Evolutionary conservation across 92 coral and sea anemone genomes (phyloP), one percentile per base, ranked within the genome.

Genomic region (Porites divaricata): DNA sequence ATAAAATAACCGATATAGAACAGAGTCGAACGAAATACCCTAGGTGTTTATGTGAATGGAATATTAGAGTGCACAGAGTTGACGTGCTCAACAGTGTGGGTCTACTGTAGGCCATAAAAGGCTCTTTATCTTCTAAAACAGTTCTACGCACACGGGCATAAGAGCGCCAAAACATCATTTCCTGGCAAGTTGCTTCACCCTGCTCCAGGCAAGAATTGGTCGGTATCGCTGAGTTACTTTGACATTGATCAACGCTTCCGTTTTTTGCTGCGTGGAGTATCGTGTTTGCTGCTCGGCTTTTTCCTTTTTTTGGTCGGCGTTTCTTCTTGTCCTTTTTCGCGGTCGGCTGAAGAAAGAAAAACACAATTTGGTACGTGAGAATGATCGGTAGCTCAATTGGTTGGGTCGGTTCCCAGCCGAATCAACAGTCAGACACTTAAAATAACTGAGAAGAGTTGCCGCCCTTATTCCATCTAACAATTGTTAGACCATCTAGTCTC

Each of bases 261-360:
- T 68, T 83, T 86, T 59, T 67, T 80, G 82, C 54, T 87, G 81
- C 62, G 92, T 4, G 88, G 80, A 2, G 89, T 83, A 9, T 90
- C 74, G 75, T 91, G 89, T 84, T 91, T 91, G 53, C 91, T 78
- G 62, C 72, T 82, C 19, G 86, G 51, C 63, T 91, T 91, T 86
- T 89, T 94, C 79, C 87, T 80, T 78, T 86, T 89, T 24, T 89
- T 89, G 49, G 70, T 78, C 19, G 85, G 83, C 13, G 93, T 76
- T 81, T 69, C 78, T 28, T 88, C 88, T 45, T 78, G 73, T 67
- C 85, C 90, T 62, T 77, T 90, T 0, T 89, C 95, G 58, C 94
- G 87, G 75, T 91, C 94, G 63, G 94, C 94, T 91, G 76, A 17
- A 71, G 74, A 75, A 67, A 14, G 70, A 72, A 54, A 58, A 68